Base-by-base conservation (phyloP, 2,113 vertebrate species). In the Melanostigma gelatinosum region DNA sequence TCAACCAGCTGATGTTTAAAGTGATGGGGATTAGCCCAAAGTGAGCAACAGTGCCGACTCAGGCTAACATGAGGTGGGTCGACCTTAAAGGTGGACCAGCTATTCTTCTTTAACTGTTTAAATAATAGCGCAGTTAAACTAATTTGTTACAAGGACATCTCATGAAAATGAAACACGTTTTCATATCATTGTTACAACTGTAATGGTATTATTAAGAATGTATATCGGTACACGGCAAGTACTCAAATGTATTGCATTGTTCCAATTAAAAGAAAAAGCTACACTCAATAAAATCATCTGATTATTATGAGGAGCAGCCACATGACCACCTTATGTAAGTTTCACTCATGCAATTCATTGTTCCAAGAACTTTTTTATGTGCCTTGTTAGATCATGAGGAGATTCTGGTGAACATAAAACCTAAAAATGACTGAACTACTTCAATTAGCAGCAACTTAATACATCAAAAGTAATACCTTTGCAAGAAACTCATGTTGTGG, bases 331-430 rank as follows among this genome's bases (percentile, higher is more conserved):
- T 77, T 70, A 52, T 58, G 69, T 52, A 61, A 60, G 36, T 1
- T 74, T 46, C 48, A 54, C 52, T 71, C n/a, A 38, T 44, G 27
- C 40, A n/a, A 65, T 15, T 50, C 20, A 58, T 50, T 68, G 13
- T 72, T 76, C 66, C 61, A 63, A 55, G 36, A 68, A 10, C 20
- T 67, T 71, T 76, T 79, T 69, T 71, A 67, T 38, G 0, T 67
- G n/a, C 67, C n/a, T 32, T 61, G 15, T 69, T 50, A 73, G 57
- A 67, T 71, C 16, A 65, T 46, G 11, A 50, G 12, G 24, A 58
- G 13, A 77, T 50, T 75, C 32, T 69, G 36, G 61, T 48, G 3
- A 74, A 44, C 24, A 71, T 48, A 72, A 68, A 69, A 58, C 22
- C 10, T 20, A 13, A 32, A 50, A 27, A 20, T 27, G 38, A 61